A percentile compares a stretch with the other conserved stretches of the same genome.
These are phyloP conservation scores for Sakesphorus luctuosus DNA, from an alignment of 2,113 vertebrate genomes.

Conservation along the genomic window DNA sequence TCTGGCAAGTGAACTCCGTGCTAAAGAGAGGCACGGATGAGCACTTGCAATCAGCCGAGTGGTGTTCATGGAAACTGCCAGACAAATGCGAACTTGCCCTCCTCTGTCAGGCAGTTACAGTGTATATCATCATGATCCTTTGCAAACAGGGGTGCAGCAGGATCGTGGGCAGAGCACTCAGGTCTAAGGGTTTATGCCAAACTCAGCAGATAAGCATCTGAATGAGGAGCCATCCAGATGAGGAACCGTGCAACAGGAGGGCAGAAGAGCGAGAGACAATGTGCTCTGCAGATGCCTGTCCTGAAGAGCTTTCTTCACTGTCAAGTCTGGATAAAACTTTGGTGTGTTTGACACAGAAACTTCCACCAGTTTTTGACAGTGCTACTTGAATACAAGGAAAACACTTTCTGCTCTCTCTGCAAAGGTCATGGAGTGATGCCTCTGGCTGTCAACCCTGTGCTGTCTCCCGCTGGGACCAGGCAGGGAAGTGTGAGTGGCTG, in stretches of 20 bases:
- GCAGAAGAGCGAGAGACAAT: neutral
- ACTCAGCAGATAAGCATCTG: constrained; percentile 2
- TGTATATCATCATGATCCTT: constrained; percentile 9
- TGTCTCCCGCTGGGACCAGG: neutral
- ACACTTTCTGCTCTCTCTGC: neutral
- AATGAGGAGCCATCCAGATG: constrained; percentile 21
- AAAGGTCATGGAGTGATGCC: neutral
- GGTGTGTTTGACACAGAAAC: neutral
- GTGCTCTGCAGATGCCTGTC: neutral
- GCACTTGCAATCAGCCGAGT: neutral
- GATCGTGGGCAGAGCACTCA: neutral
- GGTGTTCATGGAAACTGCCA: neutral
- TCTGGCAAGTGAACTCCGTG: neutral
- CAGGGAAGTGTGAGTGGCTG: neutral
- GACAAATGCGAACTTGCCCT: constrained; percentile 55
- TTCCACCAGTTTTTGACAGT: neutral
- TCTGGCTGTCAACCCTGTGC: neutral
- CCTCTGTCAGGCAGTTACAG: neutral
- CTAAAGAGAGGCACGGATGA: neutral
- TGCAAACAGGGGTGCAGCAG: constrained; percentile 42
- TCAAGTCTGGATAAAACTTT: neutral
- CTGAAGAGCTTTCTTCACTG: neutral
- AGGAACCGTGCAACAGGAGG: neutral
- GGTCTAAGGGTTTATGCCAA: constrained; percentile 4
- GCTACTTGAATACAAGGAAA: neutral